These are phyloP conservation scores for Merops nubicus DNA, from an alignment of 2,113 vertebrate species.

Conservation along the genomic window DNA sequence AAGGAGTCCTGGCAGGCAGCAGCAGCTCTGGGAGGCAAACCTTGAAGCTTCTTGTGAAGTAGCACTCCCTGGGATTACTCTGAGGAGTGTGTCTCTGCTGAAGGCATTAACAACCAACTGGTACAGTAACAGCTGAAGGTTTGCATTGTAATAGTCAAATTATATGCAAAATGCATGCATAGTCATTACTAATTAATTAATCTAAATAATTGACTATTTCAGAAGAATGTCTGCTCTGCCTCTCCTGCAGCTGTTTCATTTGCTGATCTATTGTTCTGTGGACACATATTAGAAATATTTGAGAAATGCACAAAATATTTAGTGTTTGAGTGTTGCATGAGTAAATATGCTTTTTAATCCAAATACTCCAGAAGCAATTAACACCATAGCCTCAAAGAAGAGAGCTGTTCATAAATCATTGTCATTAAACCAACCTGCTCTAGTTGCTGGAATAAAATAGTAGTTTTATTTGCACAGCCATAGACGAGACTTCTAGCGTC, in stretches of 20 bases:
- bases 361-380: conserved; percentile 28
- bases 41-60: background rate
- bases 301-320: conserved; percentile 12
- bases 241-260: conserved; percentile 6
- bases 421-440: background rate
- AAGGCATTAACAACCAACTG: background rate
- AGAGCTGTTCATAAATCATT: conserved; percentile 12
- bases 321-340: background rate
- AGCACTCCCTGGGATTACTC: background rate
- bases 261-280: conserved; percentile 20
- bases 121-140: background rate
- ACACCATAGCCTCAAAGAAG: background rate
- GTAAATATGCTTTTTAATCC: conserved; percentile 27
- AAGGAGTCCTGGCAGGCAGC: background rate
- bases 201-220: conserved; percentile 26
- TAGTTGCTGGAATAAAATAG: background rate
- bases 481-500: background rate
- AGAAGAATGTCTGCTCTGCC: background rate
- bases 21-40: background rate
- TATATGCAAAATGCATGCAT: conserved; percentile 12
- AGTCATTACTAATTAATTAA: conserved; percentile 52
- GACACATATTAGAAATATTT: background rate
- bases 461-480: background rate
- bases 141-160: background rate
- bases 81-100: background rate